phyloP scores from a whole-genome alignment of 2,113 vertebrate genomes.

The Chionomys nivalis region DNA sequence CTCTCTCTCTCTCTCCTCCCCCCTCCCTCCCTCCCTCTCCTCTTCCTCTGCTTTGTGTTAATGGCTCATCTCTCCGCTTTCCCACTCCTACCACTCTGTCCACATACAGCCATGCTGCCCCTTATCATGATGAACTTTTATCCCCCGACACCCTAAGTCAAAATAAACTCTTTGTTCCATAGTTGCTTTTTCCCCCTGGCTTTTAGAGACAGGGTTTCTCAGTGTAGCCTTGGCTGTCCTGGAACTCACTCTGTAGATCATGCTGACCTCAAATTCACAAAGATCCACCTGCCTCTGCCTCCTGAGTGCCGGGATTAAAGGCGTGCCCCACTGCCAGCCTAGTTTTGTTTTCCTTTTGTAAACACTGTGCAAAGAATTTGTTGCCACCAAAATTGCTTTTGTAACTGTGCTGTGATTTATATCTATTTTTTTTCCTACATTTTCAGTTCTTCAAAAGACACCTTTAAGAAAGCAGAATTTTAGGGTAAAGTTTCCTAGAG shows the following conservation, averaged over 20 bases:
- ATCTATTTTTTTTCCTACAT: slow-evolving; percentile 29
- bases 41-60: neutral
- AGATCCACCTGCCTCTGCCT: neutral
- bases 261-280: neutral
- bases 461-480: slow-evolving; percentile 33
- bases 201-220: too few species aligned
- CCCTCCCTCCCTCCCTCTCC: neutral
- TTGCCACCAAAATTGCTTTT: neutral
- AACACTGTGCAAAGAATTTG: neutral
- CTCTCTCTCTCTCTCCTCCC: neutral
- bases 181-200: neutral
- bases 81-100: neutral
- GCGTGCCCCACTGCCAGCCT: neutral
- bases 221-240: neutral
- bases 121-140: neutral
- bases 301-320: neutral
- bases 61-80: neutral
- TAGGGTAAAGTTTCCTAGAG: neutral
- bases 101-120: neutral
- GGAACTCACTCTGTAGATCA: neutral
- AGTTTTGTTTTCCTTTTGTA: neutral
- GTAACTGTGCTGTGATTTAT: slow-evolving; percentile 14
- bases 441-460: neutral
- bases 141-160: neutral
- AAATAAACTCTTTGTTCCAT: neutral